Percentiles rank a stretch among this genome's conserved stretches.
These are phyloP conservation scores for Oegoconia quadripuncta DNA, from an alignment of 2,888 invertebrate species.

Conservation along the genomic window DNA sequence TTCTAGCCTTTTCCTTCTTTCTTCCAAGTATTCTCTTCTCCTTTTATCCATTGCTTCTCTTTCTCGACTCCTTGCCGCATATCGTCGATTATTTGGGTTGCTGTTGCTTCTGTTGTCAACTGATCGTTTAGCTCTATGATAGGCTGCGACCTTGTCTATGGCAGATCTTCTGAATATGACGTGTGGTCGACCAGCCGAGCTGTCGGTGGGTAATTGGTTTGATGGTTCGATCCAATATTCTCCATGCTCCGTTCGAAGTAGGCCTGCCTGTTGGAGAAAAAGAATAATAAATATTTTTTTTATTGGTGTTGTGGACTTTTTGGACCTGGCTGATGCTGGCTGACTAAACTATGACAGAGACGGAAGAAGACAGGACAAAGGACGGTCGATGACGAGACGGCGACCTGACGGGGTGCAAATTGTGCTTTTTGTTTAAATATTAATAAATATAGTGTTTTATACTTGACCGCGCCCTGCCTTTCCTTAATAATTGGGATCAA, in stretches of 20 bases:
- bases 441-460: too few relatives aligned
- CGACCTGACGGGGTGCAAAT: too few relatives aligned
- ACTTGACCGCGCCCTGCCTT: too few relatives aligned
- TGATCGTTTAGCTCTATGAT: slow-evolving; percentile 58
- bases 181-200: slow-evolving; percentile 77
- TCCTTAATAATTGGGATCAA: too few relatives aligned
- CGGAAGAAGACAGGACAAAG: too few relatives aligned
- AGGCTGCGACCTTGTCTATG: slow-evolving; percentile 68
- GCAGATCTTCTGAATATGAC: slow-evolving; percentile 84
- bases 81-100: slow-evolving; percentile 21
- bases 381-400: too few relatives aligned
- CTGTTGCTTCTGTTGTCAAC: slow-evolving; percentile 34
- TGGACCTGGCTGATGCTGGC: too few relatives aligned
- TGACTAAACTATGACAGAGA: too few relatives aligned
- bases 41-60: slow-evolving; percentile 79
- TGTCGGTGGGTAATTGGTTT: slow-evolving; percentile 65
- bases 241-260: slow-evolving; percentile 81
- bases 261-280: slow-evolving; percentile 78
- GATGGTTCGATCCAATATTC: slow-evolving; percentile 87
- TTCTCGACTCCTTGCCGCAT: slow-evolving; percentile 60
- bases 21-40: slow-evolving; percentile 57
- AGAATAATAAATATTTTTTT: not conserved
- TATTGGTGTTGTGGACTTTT: too few relatives aligned
- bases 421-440: too few relatives aligned
- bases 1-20: slow-evolving; percentile 53